A percentile compares a stretch with the other conserved stretches of the same genome.
These are phyloP conservation scores for Cotesia congregata DNA, from an alignment of 2,888 invertebrate species.

Conservation along the genomic window DNA sequence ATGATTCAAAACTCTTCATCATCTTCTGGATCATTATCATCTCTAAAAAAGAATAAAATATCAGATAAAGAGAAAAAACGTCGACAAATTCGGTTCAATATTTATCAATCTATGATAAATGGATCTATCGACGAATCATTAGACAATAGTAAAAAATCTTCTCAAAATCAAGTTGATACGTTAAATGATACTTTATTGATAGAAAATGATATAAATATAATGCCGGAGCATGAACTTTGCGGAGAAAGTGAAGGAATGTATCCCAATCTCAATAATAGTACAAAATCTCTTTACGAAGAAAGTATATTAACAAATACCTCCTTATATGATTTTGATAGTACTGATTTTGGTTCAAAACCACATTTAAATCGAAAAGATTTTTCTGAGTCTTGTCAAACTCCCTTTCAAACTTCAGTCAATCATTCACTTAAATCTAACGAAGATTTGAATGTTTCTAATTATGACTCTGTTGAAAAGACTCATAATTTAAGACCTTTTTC, in stretches of 20 bases:
- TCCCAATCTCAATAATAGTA: conserved; percentile 50
- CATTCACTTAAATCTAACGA: conserved; percentile 20
- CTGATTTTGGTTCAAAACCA: conserved; percentile 59
- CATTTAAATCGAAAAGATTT: conserved; percentile 56
- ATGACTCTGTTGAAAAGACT: conserved; percentile 20
- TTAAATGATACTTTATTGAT: conserved; percentile 3
- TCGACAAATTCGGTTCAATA: conserved; percentile 65
- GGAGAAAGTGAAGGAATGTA: conserved; percentile 47
- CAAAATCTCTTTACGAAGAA: conserved; percentile 50
- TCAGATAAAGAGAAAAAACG: conserved; percentile 46
- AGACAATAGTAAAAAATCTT: background rate
- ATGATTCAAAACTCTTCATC: conserved; percentile 59
- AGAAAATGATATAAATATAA: conserved; percentile 23
- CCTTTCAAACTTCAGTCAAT: conserved; percentile 24
- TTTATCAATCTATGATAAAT: conserved; percentile 49
- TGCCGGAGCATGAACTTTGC: conserved; percentile 27
- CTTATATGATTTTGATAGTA: conserved; percentile 37
- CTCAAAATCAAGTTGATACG: conserved; percentile 29
- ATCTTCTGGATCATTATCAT: conserved; percentile 35
- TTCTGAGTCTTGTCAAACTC: conserved; percentile 27
- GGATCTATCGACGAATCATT: conserved; percentile 20
- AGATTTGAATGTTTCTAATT: conserved; percentile 31
- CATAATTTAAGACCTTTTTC: conserved; percentile 19
- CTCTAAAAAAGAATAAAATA: conserved; percentile 40
- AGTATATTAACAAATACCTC: conserved; percentile 52